Evolutionary conservation across 1,140 invertebrate genomes (phyloP), one percentile per base, ranked within the genome.

Genomic region (Pteromalus puparum): DNA sequence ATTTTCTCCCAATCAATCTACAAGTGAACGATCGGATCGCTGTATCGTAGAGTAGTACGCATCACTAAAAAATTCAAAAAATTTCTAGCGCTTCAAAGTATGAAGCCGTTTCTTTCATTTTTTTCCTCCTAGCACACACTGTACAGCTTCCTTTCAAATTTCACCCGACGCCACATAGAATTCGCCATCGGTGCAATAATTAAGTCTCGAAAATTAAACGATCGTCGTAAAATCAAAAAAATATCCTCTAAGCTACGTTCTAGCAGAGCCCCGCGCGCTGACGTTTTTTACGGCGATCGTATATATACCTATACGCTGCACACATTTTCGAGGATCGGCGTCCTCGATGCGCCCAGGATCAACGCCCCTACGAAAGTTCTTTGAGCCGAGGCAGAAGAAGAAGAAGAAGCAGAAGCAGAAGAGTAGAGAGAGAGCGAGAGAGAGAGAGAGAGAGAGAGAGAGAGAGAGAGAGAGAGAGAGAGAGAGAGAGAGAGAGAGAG

Each of bases 321-420:
- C 38, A 38, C 38, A 42, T 42, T 42, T 61, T 61, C 53, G 53
- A 61, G 21, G 53, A 61, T 21, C 88, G 82, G 89, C 84, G 83
- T 85, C 86, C 87, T 88, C 86, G 88, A 87, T 88, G 90, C 88
- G 88, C 88, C 87, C 85, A 91, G 89, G 92, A 93, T 92, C 92
- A 93, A 93, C 91, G 92, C 90, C 91, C 92, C 90, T 92, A 90
- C 90, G 91, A 93, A 93, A 91, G 92, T 92, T 93, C 90, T 91
- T 91, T 90, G 90, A 90, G 91, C 91, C 89, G 88, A 90, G 89
- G 84, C 87, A 87, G 83, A 87, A 28, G 12, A 15, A 13, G 76
- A 61, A 77, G 74, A 77, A 67, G 48, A 42, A 70, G 74, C 13
- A 53, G 53, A 61, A 61, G 53, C n/a, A 61, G 53, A 61, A 61